Conservation (phyloP, 2,113 vertebrate genomes). For the Siphamia tubifer region DNA sequence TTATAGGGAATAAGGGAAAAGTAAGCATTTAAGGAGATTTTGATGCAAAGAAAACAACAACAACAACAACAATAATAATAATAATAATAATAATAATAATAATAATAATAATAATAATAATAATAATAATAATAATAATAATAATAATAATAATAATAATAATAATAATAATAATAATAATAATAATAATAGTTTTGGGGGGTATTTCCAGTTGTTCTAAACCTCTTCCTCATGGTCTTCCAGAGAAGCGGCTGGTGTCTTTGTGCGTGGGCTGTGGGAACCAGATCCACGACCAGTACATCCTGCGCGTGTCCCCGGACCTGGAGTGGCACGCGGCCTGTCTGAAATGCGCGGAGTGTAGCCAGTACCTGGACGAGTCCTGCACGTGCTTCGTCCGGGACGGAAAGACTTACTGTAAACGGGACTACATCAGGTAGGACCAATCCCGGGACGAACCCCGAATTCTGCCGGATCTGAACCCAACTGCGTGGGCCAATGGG, state of each 20-base stretch:
- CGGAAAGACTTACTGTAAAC: constrained; percentile 98
- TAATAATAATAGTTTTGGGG: not conserved
- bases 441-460: too few species aligned
- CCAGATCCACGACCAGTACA: constrained; percentile 99
- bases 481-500: too few species aligned
- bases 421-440: constrained; percentile 98
- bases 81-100: not conserved
- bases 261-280: constrained; percentile 99
- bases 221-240: not conserved
- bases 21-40: not conserved
- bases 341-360: constrained; percentile 98
- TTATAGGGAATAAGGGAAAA: too few species aligned
- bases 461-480: too few species aligned
- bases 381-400: constrained; percentile 99
- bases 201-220: too few species aligned
- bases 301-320: constrained; percentile 97
- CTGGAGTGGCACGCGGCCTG: constrained; percentile 99
- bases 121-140: not conserved
- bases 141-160: not conserved
- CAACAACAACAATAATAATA: not conserved
- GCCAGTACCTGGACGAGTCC: constrained; percentile 98
- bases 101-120: not conserved
- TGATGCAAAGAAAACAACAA: not conserved
- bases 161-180: not conserved
- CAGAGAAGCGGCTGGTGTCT: constrained; percentile 98